Evolutionary conservation across 2,113 vertebrate genomes (phyloP).

Genomic region (Chaetorhynchus papuensis): DNA sequence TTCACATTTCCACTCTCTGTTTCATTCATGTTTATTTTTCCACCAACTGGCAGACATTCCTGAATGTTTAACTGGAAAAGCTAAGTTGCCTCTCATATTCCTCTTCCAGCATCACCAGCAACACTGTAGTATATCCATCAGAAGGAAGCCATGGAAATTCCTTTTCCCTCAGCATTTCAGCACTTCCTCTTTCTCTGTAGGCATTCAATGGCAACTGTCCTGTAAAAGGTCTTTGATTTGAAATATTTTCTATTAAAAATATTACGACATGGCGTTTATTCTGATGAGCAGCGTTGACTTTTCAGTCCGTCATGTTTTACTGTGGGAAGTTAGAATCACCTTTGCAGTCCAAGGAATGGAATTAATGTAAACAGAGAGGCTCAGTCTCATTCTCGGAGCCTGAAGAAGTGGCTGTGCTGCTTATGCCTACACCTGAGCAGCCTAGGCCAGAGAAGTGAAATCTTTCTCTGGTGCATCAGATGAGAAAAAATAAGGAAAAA

Average conservation of each 20-base stretch:
- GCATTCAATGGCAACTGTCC: neutral
- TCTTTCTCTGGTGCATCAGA: neutral
- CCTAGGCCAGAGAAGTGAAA: neutral
- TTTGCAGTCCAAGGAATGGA: neutral
- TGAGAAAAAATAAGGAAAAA: neutral
- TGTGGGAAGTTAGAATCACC: neutral
- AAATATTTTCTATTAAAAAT: neutral
- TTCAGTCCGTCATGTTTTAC: neutral
- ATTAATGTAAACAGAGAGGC: neutral
- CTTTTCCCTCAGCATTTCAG: neutral
- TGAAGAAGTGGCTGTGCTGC: neutral
- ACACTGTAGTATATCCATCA: neutral
- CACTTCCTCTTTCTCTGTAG: neutral
- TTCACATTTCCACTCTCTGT: neutral
- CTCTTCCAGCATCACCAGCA: neutral
- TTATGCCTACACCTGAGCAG: neutral
- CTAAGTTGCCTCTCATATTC: neutral
- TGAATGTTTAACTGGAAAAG: neutral
- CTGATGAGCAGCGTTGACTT: neutral
- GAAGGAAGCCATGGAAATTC: neutral
- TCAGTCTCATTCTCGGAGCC: neutral
- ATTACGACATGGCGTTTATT: fast-evolving
- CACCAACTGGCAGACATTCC: neutral
- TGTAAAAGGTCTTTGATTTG: neutral
- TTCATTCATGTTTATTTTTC: neutral